phyloP scores from a whole-genome alignment of 30 jellyfish, hydroid and myxozoan species.

The Euphysa ruthae region DNA sequence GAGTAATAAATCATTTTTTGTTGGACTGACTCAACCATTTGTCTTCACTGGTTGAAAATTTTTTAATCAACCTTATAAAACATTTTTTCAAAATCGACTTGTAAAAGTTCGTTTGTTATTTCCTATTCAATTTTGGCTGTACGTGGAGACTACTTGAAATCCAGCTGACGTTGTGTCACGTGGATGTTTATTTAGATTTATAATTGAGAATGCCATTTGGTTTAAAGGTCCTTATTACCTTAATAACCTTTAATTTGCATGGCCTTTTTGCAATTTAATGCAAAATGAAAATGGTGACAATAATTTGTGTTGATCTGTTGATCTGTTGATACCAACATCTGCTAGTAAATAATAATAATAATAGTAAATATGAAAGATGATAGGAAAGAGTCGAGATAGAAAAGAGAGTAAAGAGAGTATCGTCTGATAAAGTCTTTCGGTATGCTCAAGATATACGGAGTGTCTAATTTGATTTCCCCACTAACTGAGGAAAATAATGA shows the following conservation, averaged over 20 bases:
- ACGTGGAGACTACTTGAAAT: not conserved
- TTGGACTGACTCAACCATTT: not conserved
- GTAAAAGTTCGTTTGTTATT: not conserved
- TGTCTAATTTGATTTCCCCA: too few species aligned
- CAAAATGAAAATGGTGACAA: not conserved
- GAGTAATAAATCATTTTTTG: too few species aligned
- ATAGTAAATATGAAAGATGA: too few species aligned
- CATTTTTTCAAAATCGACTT: not conserved
- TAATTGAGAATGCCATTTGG: not conserved
- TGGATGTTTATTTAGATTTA: not conserved
- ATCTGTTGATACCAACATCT: not conserved
- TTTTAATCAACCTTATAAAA: not conserved
- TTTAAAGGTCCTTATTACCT: not conserved
- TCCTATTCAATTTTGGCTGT: not conserved
- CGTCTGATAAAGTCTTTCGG: too few species aligned
- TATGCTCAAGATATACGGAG: too few species aligned
- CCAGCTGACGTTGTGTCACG: not conserved
- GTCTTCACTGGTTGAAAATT: not conserved
- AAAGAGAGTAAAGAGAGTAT: too few species aligned
- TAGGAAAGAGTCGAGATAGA: too few species aligned
- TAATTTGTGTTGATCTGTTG: not conserved
- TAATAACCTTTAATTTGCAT: not conserved
- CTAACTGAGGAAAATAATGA: too few species aligned
- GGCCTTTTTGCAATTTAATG: not conserved
- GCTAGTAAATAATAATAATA: too few species aligned